Conservation (phyloP, 2,797 vertebrate genomes). For the Eremophila alpestris region DNA sequence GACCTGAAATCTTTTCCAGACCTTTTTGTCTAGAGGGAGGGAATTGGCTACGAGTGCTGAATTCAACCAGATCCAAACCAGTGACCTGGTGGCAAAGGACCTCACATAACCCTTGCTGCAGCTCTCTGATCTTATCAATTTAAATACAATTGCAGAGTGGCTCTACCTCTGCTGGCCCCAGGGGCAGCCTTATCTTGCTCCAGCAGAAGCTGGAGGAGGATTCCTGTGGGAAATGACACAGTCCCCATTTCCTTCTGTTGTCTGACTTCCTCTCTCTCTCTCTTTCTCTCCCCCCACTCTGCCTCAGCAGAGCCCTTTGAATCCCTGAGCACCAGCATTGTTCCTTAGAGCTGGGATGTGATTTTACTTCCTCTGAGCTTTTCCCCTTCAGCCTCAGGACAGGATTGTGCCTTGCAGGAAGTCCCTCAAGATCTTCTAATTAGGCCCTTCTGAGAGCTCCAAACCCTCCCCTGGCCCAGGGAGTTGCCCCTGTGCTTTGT, state of each 20-base stretch:
- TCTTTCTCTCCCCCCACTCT: conserved; percentile 28
- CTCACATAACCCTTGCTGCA: conserved; percentile 19
- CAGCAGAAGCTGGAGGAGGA: conserved; percentile 79
- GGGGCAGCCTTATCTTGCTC: conserved; percentile 85
- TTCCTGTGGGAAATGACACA: conserved; percentile 85
- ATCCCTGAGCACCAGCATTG: conserved; percentile 79
- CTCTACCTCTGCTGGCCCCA: conserved; percentile 73
- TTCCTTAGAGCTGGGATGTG: conserved; percentile 67
- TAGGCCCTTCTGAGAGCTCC: background rate
- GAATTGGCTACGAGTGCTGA: background rate
- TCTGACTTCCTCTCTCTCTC: conserved; percentile 80
- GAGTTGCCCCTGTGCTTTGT: background rate
- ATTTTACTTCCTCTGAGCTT: conserved; percentile 56
- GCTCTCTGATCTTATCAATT: conserved; percentile 51
- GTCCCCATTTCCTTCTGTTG: conserved; percentile 83
- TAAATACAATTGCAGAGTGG: conserved; percentile 54
- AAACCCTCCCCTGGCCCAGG: background rate
- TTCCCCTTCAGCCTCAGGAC: conserved; percentile 11
- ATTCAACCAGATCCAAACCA: background rate
- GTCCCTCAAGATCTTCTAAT: background rate
- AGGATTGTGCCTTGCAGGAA: conserved; percentile 40
- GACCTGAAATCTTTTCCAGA: background rate
- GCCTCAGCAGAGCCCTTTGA: conserved; percentile 25
- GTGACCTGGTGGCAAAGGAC: conserved; percentile 21
- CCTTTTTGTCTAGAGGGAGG: background rate